Base-by-base conservation (phyloP, 2,113 vertebrate species). In the Platichthys flesus region DNA sequence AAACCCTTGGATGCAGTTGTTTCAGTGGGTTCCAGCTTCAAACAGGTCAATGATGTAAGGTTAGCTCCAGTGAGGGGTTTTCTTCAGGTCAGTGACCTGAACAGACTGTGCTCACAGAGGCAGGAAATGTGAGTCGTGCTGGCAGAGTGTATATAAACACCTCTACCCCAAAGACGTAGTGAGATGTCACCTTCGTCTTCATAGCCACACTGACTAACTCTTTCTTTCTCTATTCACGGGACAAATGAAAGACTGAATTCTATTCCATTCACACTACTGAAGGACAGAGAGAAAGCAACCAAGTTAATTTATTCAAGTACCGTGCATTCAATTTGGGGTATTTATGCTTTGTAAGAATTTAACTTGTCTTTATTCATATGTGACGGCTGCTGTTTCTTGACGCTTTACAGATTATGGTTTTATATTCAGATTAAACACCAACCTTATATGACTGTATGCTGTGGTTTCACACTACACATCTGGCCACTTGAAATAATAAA, bases 101-200 rank as follows among this genome's bases (percentile, higher is more conserved):
- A 86, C 87, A 89, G 82, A 80, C 86, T 88, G 79, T 88, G 74
- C 71, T 88, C 82, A 83, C 60, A 61, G 70, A 85, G 64, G 68
- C 86, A 82, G 79, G 84, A 90, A 85, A 89, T 88, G 78, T 86
- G 88, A 85, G 79, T 90, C 87, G 81, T 73, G 67, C 88, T 88
- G 88, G 74, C 78, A 80, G 55, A 83, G 64, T 83, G 85, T 74
- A 78, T 85, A 81, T 54, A 77, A 77, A 77, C 86, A 89, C 85
- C 85, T 87, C 82, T 82, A 85, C 77, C 87, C 31, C 40, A 64
- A 52, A 76, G 84, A 86, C 75, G 74, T 65, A 81, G 87, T 54
- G 74, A 84, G 83, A 85, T 67, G 79, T 90, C 87, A 86, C 83
- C 83, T 88, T 88, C 80, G 59, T 56, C 85, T 79, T 64, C 67